phyloP scores from a whole-genome alignment of 1,140 invertebrate genomes.

The Bombus terrestris region DNA sequence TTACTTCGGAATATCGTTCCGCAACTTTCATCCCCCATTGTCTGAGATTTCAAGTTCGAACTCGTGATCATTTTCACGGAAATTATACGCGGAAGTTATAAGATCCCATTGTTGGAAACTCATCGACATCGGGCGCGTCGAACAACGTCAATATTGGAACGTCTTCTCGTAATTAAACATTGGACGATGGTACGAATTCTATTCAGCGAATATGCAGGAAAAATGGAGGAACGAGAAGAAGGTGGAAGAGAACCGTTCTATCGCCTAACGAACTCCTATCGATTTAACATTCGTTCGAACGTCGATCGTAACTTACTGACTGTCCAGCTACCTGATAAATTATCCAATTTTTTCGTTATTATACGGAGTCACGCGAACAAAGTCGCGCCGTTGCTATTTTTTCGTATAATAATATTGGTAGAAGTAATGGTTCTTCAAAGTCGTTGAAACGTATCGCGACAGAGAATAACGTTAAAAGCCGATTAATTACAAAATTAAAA shows the following conservation, averaged over 20 bases:
- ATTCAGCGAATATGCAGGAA: background rate
- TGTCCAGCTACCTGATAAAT: conserved; percentile 6
- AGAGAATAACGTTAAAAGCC: too few relatives aligned
- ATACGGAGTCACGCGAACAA: too few relatives aligned
- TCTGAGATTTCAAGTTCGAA: conserved; percentile 18
- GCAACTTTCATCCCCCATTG: conserved; percentile 23
- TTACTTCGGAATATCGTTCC: conserved; percentile 22
- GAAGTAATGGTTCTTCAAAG: too few relatives aligned
- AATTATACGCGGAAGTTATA: conserved; percentile 32
- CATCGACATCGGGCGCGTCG: conserved; percentile 5
- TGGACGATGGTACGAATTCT: background rate
- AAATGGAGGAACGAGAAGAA: background rate
- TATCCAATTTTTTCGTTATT: background rate
- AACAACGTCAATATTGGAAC: conserved; percentile 10
- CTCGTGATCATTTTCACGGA: conserved; percentile 13
- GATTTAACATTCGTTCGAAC: too few relatives aligned
- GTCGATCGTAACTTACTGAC: background rate
- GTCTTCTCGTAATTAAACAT: conserved; percentile 1
- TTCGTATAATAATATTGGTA: too few relatives aligned
- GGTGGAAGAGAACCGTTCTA: too few relatives aligned
- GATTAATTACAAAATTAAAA: background rate
- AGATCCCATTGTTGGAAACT: conserved; percentile 12
- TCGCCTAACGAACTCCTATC: too few relatives aligned
- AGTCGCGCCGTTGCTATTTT: too few relatives aligned
- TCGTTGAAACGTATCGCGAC: too few relatives aligned